Base-by-base conservation (phyloP, 2,888 invertebrate genomes). In the Acrobasis suavella region DNA sequence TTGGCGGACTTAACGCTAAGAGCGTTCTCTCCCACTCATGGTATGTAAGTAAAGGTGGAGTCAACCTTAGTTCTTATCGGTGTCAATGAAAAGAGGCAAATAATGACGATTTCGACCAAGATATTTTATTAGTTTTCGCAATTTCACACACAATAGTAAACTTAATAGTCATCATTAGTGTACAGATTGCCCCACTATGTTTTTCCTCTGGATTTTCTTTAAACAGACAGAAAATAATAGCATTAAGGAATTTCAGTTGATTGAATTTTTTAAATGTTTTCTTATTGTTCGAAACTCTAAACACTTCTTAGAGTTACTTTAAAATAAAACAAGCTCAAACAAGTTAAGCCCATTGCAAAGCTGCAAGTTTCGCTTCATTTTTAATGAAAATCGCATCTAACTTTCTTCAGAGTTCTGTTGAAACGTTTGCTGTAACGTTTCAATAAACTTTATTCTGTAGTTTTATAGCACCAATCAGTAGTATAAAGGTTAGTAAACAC, bases 351-450 rank as follows among this genome's bases (percentile, higher is more conserved):
- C 75, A 73, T 72, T 74, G 72, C 71, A 71, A 71, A 76, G 74
- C 73, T 69, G 68, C 67, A 67, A 70, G 69, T 67, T 67, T 60
- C 70, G 69, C 72, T 79, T 75, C 74, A 81, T 79, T 77, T 82
- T 80, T 81, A 82, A 80, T 80, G 80, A 78, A 74, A 67, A 68
- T 46, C 38, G 38, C 59, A 38, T 52, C 37, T 62, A 66, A 65
- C 62, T 66, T 68, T 16, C 9, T 22, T 49, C 49, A 32, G 16
- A 62, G 55, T 62, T 55, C n/a, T 14, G 42, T 46, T 60, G 49
- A 55, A 55, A 49, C 12, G 62, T 62, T 56, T 62, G 42, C 42
- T 17, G 54, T 60, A 49, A 54, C 46, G 55, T 62, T 62, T 62
- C 54, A 54, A 32, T 55, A 16, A 8, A 22, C 14, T n/a, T 52